Evolutionary conservation across 2,888 invertebrate species (phyloP), one percentile per base, ranked within the genome.

Genomic region (Actias luna): DNA sequence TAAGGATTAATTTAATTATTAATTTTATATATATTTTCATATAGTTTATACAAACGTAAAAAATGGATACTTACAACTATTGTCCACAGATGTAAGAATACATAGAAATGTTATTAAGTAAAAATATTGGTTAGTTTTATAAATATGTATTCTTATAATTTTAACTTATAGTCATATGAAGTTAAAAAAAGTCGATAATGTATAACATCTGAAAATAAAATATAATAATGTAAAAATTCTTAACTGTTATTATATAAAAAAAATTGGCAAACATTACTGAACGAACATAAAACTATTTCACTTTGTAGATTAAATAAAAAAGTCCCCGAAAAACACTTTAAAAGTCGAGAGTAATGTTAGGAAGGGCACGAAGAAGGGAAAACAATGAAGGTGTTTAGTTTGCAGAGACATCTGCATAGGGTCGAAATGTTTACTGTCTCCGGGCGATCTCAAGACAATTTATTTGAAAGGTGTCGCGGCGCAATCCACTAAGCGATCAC

Each of bases 381-480:
- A 78, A 82, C 83, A 85, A 84, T 82, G 82, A 80, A 84, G 82
- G 82, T 83, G 86, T 84, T 88, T 83, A 79, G 81, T 84, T 86
- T 79, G 75, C 76, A 69, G 75, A 78, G 81, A 83, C 81, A 88
- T 90, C 88, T 89, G 89, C 91, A 90, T 89, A 84, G 82, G 78
- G 82, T 82, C 76, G 85, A 85, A 82, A 88, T 90, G 92, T 91
- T 91, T 91, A 91, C 89, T 79, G 83, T 79, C 82, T 79, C 80
- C 74, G 78, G 78, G 68, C 75, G 84, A 87, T 88, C 88, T 89
- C 92, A 83, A 83, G 85, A 91, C 92, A 92, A 92, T 92, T 89
- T 92, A 85, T 89, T 91, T 91, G 89, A 92, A 90, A 92, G 92
- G 91, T 90, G 89, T 91, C 89, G 83, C 78, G 72, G 82, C 77